Evolutionary conservation across 2,888 invertebrate genomes (phyloP).

Genomic region (Escarpia spicata): DNA sequence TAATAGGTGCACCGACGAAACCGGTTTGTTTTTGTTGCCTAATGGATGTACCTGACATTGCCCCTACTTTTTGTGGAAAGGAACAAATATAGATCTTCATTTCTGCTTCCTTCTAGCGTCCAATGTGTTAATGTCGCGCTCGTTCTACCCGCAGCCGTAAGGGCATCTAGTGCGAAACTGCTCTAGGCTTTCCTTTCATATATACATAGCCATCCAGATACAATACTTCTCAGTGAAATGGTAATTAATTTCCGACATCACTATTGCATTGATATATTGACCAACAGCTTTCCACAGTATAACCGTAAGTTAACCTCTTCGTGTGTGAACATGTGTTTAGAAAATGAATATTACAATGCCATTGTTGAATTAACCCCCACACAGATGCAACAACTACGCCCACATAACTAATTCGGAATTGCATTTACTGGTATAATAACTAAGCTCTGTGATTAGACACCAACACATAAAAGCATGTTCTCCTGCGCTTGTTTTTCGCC

Average conservation of each 20-base stretch:
- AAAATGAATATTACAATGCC: background rate
- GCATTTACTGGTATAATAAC: background rate
- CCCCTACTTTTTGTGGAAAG: background rate
- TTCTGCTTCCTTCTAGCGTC: background rate
- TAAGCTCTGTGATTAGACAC: background rate
- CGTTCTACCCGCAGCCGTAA: too few species aligned
- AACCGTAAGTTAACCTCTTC: too few species aligned
- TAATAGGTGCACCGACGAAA: background rate
- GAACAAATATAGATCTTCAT: background rate
- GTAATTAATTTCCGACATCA: too few species aligned
- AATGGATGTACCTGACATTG: background rate
- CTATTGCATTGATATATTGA: too few species aligned
- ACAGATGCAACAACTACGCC: background rate
- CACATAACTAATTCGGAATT: background rate
- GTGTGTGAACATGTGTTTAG: too few species aligned
- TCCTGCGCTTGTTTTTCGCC: background rate
- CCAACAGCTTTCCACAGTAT: too few species aligned
- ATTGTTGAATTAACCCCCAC: background rate
- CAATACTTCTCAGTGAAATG: too few species aligned
- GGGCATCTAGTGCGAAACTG: too few species aligned
- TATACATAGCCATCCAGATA: too few species aligned
- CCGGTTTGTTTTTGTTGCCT: background rate
- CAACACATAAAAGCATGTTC: background rate
- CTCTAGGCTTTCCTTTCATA: too few species aligned
- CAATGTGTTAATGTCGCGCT: too few species aligned